phyloP scores from a whole-genome alignment of 2,113 vertebrate genomes.

The Porphyrio hochstetteri region DNA sequence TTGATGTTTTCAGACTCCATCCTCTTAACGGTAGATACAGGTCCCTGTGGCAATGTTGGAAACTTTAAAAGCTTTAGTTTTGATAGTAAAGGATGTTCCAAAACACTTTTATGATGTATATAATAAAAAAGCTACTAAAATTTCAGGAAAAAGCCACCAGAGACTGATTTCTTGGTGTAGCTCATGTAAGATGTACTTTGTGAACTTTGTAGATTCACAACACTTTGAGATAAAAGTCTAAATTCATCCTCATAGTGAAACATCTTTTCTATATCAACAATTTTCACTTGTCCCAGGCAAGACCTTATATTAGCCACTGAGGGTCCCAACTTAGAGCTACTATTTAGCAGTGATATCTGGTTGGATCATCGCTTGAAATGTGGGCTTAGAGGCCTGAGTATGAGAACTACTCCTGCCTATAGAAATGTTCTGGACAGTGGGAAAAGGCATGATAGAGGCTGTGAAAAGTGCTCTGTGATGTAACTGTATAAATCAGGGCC shows the following conservation, averaged over 20 bases:
- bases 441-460: background rate
- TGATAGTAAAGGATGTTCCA: slow-evolving; percentile 12
- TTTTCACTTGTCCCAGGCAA: background rate
- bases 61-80: slow-evolving; percentile 53
- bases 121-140: slow-evolving; percentile 31
- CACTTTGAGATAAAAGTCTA: background rate
- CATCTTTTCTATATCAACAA: background rate
- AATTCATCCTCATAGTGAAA: background rate
- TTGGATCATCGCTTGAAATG: background rate
- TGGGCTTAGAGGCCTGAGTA: background rate
- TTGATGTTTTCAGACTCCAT: background rate
- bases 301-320: background rate
- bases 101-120: slow-evolving; percentile 1
- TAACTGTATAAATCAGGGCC: background rate
- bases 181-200: background rate
- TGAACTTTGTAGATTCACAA: slow-evolving; percentile 5
- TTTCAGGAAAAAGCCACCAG: background rate
- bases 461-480: background rate
- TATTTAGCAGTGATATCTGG: background rate
- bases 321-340: background rate
- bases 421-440: background rate
- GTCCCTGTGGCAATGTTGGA: slow-evolving; percentile 7
- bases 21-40: background rate
- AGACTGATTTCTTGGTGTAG: background rate
- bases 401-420: background rate